Conservation (phyloP, 2,113 vertebrate species). For the Gorsachius goisagi region DNA sequence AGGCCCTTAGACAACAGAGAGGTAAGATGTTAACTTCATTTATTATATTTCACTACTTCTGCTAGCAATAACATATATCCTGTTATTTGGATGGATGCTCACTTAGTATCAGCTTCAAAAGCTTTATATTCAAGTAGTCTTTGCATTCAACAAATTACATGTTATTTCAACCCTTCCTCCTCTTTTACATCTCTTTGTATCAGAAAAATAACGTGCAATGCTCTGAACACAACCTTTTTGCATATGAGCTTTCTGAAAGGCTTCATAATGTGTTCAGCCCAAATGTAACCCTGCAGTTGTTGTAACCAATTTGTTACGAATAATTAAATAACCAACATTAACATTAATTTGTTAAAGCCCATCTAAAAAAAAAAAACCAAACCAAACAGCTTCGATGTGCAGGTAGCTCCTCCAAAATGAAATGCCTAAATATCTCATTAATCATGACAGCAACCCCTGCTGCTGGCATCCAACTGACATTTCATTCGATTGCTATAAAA, state of each 20-base stretch:
- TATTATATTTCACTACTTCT: neutral
- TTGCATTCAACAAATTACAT: neutral
- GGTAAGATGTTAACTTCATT: neutral
- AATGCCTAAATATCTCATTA: constrained; percentile 37
- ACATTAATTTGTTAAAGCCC: constrained; percentile 48
- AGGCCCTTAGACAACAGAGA: neutral
- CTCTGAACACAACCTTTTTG: neutral
- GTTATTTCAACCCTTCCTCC: neutral
- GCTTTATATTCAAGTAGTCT: neutral
- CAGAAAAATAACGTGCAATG: neutral
- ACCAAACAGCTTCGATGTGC: neutral
- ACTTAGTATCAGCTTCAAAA: neutral
- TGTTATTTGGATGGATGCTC: neutral
- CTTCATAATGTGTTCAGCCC: neutral
- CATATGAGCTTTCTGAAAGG: neutral
- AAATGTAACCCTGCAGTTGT: neutral
- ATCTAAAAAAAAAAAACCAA: neutral
- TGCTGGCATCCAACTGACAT: neutral
- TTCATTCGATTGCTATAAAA: constrained; percentile 26
- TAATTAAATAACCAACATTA: constrained; percentile 58
- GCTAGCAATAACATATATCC: neutral
- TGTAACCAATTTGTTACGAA: constrained; percentile 7
- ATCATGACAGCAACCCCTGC: constrained; percentile 39
- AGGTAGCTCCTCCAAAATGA: constrained; percentile 50
- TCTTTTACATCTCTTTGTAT: neutral